Percentiles rank a stretch among this genome's conserved stretches.
Evolutionary conservation across 1,140 invertebrate genomes (phyloP).

Genomic region (Idris sp.): DNA sequence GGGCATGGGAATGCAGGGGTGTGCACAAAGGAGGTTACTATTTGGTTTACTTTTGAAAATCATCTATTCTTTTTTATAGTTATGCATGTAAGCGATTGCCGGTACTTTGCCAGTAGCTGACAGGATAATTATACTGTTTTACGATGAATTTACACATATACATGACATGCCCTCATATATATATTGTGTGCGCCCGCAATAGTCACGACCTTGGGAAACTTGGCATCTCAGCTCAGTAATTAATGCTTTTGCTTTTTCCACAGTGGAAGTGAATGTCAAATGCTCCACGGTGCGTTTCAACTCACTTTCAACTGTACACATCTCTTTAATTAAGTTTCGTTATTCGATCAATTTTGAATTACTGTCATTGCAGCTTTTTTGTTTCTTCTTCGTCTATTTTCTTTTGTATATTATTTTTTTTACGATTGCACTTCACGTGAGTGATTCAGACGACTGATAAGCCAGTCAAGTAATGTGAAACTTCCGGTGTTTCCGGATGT

Average conservation of each 20-base stretch:
- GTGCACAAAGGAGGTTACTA: constrained; percentile 40
- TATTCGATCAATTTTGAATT: constrained; percentile 24
- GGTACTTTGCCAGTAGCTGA: constrained; percentile 59
- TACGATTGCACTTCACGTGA: no score
- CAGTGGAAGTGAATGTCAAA: constrained; percentile 58
- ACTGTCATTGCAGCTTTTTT: constrained; percentile 13
- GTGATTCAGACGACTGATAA: constrained; percentile 14
- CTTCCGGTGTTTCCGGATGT: constrained; percentile 23
- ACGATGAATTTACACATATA: constrained; percentile 57
- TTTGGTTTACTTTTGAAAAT: constrained; percentile 55
- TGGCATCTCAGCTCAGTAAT: constrained; percentile 57
- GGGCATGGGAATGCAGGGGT: no score
- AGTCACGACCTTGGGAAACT: constrained; percentile 58
- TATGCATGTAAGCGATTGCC: constrained; percentile 38
- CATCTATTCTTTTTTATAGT: constrained; percentile 27
- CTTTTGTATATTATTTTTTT: no score
- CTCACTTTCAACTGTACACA: constrained; percentile 48
- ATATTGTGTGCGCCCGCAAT: constrained; percentile 44
- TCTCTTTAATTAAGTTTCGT: constrained; percentile 30
- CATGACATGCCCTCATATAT: constrained; percentile 51
- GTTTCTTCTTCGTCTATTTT: no score
- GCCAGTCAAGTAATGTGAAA: constrained; percentile 1
- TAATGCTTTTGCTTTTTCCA: constrained; percentile 65
- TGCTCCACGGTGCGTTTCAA: constrained; percentile 48
- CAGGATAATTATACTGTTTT: constrained; percentile 62